Base-by-base conservation (phyloP, 2,797 vertebrate species). In the Enteromius mattozi region DNA sequence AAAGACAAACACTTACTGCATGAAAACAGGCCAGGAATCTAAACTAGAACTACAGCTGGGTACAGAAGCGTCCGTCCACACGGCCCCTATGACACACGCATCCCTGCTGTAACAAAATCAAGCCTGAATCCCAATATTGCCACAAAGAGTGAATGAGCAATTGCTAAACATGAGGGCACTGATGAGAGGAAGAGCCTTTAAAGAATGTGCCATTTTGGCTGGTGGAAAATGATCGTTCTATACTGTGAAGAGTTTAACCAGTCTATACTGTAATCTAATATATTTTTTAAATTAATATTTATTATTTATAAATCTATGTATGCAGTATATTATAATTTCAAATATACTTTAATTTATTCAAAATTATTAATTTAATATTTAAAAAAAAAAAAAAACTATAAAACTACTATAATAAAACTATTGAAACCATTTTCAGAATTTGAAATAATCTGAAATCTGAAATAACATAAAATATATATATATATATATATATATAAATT, bases 141-240 rank as follows among this genome's bases (percentile, higher is more conserved):
- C 63, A 78, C 66, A 70, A 51, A 77, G 17, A 77, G 54, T 59
- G 78, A 87, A 88, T 83, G 85, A 78, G 76, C 70, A 85, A 37
- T 71, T 81, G 75, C 56, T 74, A 89, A 90, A 87, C 86, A 91
- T 83, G 80, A 80, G 86, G 84, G 86, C 27, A 3, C 35, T 35
- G 70, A 45, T 70, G 65, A 82, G 70, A 82, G 12, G 56, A 72
- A 49, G 21, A 33, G 35, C 49, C 33, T 63, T 63, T 56, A 42
- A 74, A 82, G 70, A 42, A 70, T 70, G n/a, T 42, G 59, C 4
- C 3, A 3, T 47, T 45, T 78, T 47, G 4, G 1, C 40, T 14
- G 71, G 4, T 54, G 47, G 30, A 75, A 3, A 74, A 35, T 9
- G 8, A 8, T 1, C 0, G 19, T 66, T 65, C 27, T 16, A 66